Evolutionary conservation across 2,888 invertebrate species (phyloP).

Genomic region (Dorcus hopei): DNA sequence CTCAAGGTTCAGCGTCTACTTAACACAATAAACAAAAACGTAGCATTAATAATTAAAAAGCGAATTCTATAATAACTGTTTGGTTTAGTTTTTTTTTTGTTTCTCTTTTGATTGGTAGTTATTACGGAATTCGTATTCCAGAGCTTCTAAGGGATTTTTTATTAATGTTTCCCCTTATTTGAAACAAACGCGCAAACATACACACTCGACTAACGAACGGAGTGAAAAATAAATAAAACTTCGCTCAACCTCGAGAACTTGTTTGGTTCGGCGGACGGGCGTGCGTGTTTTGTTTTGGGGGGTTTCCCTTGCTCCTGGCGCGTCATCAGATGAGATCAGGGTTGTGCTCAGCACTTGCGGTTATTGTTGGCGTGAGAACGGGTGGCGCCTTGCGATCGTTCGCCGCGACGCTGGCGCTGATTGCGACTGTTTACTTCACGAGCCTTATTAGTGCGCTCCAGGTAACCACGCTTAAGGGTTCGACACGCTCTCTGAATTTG

Average conservation of each 20-base stretch:
- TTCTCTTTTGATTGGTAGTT: too few relatives aligned
- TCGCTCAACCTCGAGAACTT: not conserved
- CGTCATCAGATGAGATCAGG: conserved; percentile 36
- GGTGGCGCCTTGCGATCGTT: conserved; percentile 48
- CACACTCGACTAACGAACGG: conserved; percentile 6
- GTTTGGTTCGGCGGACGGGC: not conserved
- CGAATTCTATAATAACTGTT: too few relatives aligned
- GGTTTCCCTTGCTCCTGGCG: not conserved
- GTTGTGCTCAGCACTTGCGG: conserved; percentile 52
- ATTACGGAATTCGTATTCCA: too few relatives aligned
- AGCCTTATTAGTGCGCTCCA: conserved; percentile 53
- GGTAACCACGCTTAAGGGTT: conserved; percentile 44
- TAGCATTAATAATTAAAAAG: too few relatives aligned
- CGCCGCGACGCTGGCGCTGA: conserved; percentile 49
- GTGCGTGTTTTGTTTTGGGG: not conserved
- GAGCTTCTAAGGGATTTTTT: conserved; percentile 38
- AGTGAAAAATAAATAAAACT: not conserved
- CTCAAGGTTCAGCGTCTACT: too few relatives aligned
- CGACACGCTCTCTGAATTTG: conserved; percentile 47
- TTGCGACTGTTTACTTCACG: conserved; percentile 52
- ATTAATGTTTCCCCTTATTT: conserved; percentile 40
- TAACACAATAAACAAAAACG: too few relatives aligned
- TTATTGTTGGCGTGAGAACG: conserved; percentile 54
- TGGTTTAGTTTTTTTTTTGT: too few relatives aligned
- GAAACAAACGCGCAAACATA: too few relatives aligned